These are phyloP conservation scores for Arenaria interpres DNA, from an alignment of 2,113 vertebrate genomes.

Conservation along the genomic window DNA sequence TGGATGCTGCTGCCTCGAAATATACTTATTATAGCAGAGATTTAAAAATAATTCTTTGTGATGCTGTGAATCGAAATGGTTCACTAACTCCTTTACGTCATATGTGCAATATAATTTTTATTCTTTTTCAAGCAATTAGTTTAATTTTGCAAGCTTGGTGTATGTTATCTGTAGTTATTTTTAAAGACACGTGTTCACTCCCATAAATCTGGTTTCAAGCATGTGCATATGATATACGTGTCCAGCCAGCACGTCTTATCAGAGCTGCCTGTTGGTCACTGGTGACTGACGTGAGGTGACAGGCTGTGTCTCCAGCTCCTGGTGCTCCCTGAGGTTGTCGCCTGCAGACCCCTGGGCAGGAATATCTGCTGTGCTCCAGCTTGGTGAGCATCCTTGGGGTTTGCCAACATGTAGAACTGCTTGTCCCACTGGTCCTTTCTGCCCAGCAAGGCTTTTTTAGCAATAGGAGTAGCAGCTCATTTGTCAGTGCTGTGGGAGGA, in stretches of 20 bases:
- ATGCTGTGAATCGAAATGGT: not conserved
- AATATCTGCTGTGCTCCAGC: not conserved
- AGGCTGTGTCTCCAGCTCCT: not conserved
- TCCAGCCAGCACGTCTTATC: accelerated
- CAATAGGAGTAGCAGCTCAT: accelerated
- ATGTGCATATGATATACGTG: not conserved
- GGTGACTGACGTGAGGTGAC: not conserved
- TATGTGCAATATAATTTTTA: not conserved
- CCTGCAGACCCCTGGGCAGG: not conserved
- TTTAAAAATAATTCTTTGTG: not conserved
- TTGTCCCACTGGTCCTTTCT: not conserved
- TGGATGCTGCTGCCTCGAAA: constrained; percentile 18
- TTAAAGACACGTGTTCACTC: not conserved
- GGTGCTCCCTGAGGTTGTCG: not conserved
- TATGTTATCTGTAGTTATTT: not conserved
- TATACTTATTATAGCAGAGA: not conserved
- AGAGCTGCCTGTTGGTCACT: not conserved
- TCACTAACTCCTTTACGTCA: accelerated
- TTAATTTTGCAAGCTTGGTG: not conserved
- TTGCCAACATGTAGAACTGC: accelerated
- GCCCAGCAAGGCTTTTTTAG: not conserved
- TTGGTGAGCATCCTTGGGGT: not conserved
- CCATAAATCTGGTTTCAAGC: not conserved
- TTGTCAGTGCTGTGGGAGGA: accelerated
- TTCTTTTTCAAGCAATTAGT: not conserved